Evolutionary conservation across 2,888 invertebrate species (phyloP), one percentile per base, ranked within the genome.

Genomic region (Lasioglossum morio): DNA sequence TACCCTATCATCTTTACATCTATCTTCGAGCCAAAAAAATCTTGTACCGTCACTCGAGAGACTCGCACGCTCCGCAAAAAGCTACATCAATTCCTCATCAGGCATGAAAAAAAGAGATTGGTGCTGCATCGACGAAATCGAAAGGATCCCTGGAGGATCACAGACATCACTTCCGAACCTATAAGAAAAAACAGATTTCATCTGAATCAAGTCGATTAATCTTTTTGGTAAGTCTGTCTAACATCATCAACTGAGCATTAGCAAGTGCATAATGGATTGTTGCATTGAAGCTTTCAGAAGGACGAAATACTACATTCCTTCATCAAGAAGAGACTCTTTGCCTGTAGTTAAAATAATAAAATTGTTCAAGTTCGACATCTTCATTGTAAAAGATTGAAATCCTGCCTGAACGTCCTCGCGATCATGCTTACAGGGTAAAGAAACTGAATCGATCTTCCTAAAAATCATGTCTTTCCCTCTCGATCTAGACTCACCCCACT

Each of bases 171-270:
- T 66, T 66, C 66, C 63, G 63, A 5, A 19, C 16, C 66, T 19
- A 34, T 19, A 23, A 37, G 1, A 53, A n/a, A 23, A 23, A 8
- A 23, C 19, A 19, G 19, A 48, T 8, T 48, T 48, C 23, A 2
- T 19, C 40, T 40, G 2, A 40, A 40, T 40, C 40, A 19, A 4
- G 16, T 16, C 5, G 5, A 19, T 19, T 23, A 53, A 53, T 53
- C 53, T 0, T n/a, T 57, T 57, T 10, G 10, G n/a, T 57, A 10
- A 57, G 10, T 4, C n/a, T 10, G 3, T n/a, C 57, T n/a, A n/a
- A 0, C 53, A n/a, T 53, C n/a, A 1, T 53, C n/a, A 8, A n/a
- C 23, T 0, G 10, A n/a, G n/a, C 2, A 8, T 0, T 3, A n/a
- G n/a, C 2, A 8, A 23, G 53, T 53, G n/a, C 23, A 23, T 53